A percentile compares a stretch with the other conserved stretches of the same genome.
phyloP scores from a whole-genome alignment of 2,888 invertebrate genomes.

The Caenorhabditis sp. region DNA sequence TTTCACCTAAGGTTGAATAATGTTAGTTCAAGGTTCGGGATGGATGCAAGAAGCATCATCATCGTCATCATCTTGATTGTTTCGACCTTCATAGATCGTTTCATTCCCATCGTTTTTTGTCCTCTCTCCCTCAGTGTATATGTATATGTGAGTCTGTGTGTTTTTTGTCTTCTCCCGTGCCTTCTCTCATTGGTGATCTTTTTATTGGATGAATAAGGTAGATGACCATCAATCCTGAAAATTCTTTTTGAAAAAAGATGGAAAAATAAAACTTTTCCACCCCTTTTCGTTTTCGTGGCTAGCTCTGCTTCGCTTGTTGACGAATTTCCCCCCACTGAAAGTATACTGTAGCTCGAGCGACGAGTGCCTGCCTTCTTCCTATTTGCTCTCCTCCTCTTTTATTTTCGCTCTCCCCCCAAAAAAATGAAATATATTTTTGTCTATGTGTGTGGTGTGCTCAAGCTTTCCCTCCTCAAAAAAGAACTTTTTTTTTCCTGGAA shows the following conservation, averaged over 20 bases:
- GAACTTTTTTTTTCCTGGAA: no score
- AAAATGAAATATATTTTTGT: neutral
- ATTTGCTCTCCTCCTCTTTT: slow-evolving; percentile 1
- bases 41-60: slow-evolving; percentile 17
- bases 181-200: no score
- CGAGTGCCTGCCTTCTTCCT: neutral
- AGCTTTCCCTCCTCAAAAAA: neutral
- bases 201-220: no score
- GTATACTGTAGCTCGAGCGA: neutral
- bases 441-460: neutral
- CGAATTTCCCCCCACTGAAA: neutral
- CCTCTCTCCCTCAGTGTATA: neutral
- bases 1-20: slow-evolving; percentile 19
- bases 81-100: slow-evolving; percentile 37
- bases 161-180: no score
- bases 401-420: neutral
- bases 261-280: neutral
- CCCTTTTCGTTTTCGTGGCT: neutral
- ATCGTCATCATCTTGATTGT: slow-evolving; percentile 36
- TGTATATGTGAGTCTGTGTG: neutral
- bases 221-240: no score
- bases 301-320: neutral
- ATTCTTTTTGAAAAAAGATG: neutral
- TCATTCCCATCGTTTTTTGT: neutral
- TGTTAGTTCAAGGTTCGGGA: slow-evolving; percentile 12